These are phyloP conservation scores for Stenchaetothrips biformis DNA, from an alignment of 2,888 invertebrate species.

Conservation along the genomic window DNA sequence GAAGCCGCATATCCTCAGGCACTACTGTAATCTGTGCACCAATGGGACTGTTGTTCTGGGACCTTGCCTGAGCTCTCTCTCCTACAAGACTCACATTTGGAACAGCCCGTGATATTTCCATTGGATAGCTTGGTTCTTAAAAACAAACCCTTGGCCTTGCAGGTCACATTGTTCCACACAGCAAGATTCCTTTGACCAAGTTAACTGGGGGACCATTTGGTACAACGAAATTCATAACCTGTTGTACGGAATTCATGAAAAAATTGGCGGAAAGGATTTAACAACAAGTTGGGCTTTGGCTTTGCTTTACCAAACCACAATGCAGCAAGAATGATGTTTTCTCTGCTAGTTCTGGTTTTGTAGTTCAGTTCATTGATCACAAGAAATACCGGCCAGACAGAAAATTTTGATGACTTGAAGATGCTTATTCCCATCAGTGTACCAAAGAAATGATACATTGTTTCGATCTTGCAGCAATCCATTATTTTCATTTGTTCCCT, in stretches of 20 bases:
- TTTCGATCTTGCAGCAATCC: neutral
- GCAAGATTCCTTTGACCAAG: neutral
- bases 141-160: neutral
- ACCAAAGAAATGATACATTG: too few species aligned
- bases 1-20: neutral
- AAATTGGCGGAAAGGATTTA: neutral
- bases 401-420: too few species aligned
- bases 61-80: neutral
- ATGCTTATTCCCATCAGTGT: too few species aligned
- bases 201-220: neutral
- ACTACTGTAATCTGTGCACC: neutral
- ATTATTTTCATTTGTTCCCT: neutral
- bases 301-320: conserved; percentile 10
- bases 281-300: neutral
- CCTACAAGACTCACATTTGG: neutral
- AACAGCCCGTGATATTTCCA: conserved; percentile 4
- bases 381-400: too few species aligned
- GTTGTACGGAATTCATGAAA: neutral
- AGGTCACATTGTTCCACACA: neutral
- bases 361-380: neutral
- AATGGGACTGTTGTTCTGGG: too few species aligned
- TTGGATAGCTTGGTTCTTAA: neutral
- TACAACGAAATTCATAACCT: neutral
- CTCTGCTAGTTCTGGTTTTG: neutral
- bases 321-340: neutral